Conservation (phyloP, 2,888 invertebrate genomes). For the Cabera pusaria region DNA sequence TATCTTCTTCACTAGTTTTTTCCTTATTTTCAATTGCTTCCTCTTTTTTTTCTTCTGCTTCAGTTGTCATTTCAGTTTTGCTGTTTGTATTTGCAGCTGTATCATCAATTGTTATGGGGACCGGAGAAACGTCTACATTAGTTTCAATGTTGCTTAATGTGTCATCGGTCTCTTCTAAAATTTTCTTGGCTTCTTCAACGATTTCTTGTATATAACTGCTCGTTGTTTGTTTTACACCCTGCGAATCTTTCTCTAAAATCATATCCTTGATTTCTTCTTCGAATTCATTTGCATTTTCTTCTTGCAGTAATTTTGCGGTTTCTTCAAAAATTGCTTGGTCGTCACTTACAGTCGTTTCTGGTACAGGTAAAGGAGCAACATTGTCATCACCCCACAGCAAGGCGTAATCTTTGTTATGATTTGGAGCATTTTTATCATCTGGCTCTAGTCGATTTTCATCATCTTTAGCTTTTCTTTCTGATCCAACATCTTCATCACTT, state of each 20-base stretch:
- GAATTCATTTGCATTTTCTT: constrained; percentile 35
- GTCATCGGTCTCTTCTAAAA: constrained; percentile 27
- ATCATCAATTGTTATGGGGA: no score
- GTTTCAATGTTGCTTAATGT: constrained; percentile 1
- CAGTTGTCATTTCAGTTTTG: no score
- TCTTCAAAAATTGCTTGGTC: constrained; percentile 27
- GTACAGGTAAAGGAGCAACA: constrained; percentile 28
- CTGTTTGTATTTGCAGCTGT: no score
- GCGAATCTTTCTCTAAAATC: constrained; percentile 14
- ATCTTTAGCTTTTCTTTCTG: constrained; percentile 18
- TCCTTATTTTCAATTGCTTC: constrained; percentile 8
- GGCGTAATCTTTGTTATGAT: constrained; percentile 27
- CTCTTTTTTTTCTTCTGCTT: background rate
- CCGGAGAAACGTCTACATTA: no score
- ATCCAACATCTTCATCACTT: constrained; percentile 20
- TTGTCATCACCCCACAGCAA: constrained; percentile 30
- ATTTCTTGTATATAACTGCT: constrained; percentile 10
- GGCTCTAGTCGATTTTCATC: constrained; percentile 17
- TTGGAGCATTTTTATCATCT: constrained; percentile 13
- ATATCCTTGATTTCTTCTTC: constrained; percentile 29
- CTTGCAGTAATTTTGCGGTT: constrained; percentile 37
- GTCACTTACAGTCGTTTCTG: constrained; percentile 14
- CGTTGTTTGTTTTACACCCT: no score
- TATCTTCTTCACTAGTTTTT: constrained; percentile 38
- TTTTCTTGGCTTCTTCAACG: constrained; percentile 25